These are phyloP conservation scores for Heteropelma amictum DNA, from an alignment of 2,888 invertebrate species.

Conservation along the genomic window DNA sequence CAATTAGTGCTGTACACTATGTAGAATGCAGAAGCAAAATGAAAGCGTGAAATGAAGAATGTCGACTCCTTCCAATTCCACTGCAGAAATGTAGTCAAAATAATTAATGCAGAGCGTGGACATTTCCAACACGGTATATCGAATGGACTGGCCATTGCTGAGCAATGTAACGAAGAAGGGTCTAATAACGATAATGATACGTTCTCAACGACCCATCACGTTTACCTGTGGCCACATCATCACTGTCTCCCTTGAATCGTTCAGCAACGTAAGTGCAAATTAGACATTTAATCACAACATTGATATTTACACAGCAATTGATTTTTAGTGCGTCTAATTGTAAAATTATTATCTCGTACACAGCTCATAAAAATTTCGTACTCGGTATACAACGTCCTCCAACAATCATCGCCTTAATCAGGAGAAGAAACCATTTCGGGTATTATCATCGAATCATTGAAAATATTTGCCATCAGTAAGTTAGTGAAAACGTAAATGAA, in stretches of 20 bases:
- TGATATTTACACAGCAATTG: too few relatives aligned
- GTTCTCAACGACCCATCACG: slow-evolving; percentile 54
- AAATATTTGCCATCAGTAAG: too few relatives aligned
- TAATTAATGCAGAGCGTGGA: slow-evolving; percentile 53
- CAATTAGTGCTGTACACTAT: too few relatives aligned
- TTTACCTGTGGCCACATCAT: slow-evolving; percentile 58
- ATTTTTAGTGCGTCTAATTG: background rate
- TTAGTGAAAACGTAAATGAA: too few relatives aligned
- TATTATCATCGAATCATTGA: too few relatives aligned
- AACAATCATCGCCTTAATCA: background rate
- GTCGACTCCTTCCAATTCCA: background rate
- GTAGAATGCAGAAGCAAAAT: too few relatives aligned
- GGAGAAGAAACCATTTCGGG: too few relatives aligned
- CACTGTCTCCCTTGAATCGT: slow-evolving; percentile 57
- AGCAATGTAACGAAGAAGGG: slow-evolving; percentile 39
- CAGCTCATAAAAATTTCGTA: background rate
- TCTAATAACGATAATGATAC: slow-evolving; percentile 57
- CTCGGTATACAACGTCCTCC: background rate
- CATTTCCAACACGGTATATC: slow-evolving; percentile 57
- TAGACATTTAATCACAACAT: too few relatives aligned
- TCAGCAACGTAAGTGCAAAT: slow-evolving; percentile 55
- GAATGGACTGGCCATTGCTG: slow-evolving; percentile 60
- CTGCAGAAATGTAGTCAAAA: background rate
- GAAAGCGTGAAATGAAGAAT: too few relatives aligned
- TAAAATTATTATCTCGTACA: background rate